A percentile compares a stretch with the other conserved stretches of the same genome.
phyloP scores from a whole-genome alignment of 1,140 invertebrate species.

The Delia radicum region DNA sequence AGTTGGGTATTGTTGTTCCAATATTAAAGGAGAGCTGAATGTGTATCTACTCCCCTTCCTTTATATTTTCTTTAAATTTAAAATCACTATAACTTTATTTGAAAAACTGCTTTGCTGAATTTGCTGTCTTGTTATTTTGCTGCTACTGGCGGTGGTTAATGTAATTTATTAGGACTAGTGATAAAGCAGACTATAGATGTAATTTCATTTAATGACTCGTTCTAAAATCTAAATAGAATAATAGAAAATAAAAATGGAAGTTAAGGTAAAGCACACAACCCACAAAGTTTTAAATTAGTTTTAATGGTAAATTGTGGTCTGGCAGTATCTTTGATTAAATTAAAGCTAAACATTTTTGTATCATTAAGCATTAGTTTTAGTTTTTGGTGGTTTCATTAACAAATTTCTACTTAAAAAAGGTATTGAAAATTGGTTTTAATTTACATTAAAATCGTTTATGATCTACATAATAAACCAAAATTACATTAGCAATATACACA shows the following conservation, averaged over 20 bases:
- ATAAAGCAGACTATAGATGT: not conserved
- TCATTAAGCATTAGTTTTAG: too few species aligned
- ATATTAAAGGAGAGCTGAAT: too few species aligned
- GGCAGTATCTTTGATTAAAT: too few species aligned
- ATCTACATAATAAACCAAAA: too few species aligned
- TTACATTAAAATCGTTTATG: too few species aligned
- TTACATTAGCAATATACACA: too few species aligned
- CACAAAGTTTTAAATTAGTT: not conserved
- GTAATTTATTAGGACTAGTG: not conserved
- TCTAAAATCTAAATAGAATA: conserved; percentile 25
- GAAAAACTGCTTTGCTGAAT: not conserved
- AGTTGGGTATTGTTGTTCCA: not conserved
- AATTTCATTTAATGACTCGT: conserved; percentile 28
- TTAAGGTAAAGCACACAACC: not conserved
- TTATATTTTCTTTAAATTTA: not conserved
- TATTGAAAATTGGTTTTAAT: too few species aligned
- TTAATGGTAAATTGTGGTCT: not conserved
- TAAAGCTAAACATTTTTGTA: too few species aligned
- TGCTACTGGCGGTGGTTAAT: not conserved
- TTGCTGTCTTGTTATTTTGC: not conserved
- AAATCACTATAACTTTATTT: not conserved
- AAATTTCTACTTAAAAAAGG: too few species aligned
- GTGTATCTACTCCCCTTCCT: not conserved
- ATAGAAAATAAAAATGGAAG: not conserved
- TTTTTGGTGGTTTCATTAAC: too few species aligned